Base-by-base conservation (phyloP, 2,113 vertebrate species). In the Rhadina sibilatrix region DNA sequence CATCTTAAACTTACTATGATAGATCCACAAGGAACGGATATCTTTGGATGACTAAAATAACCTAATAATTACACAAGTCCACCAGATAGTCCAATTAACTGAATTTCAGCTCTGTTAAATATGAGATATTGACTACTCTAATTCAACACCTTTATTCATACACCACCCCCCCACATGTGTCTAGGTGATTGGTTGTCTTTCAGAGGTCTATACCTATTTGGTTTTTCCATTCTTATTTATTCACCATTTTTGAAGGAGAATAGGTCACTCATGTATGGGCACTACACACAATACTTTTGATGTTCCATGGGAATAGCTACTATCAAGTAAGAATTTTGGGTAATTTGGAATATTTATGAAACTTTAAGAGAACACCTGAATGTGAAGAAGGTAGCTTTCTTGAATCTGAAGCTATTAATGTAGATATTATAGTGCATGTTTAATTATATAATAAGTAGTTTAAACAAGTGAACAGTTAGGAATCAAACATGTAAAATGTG, bases 361-460 rank as follows among this genome's bases (percentile, higher is more conserved):
- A 90, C 5, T 35, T 8, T 28, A 71, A 59, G 33, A 83, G 28
- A 87, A 89, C 9, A 74, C 3, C 3, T 70, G 44, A 84, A 78
- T 30, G 4, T 17, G 33, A 83, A 86, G 5, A 87, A 92, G 86
- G 50, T 23, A 83, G 37, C 28, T 33, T 72, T 83, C 49, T 85
- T 89, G 50, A 54, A 81, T 44, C 8, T 68, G 64, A 83, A 84
- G 18, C 27, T 70, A 82, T 27, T 28, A 64, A 49, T 28, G 21
- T 42, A 74, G 35, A 46, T 27, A 69, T n/a, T 59, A 63, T 7
- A 71, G 6, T 18, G 18, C 10, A 44, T 25, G 30, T 47, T 83
- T 37, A 79, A 79, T 82, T 82, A 60, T 72, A 77, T 64, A 81
- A 44, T n/a, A 77, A 86, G 47, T 47, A 72, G 22, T n/a, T 90